Percentiles rank a stretch among this genome's conserved stretches.
These are phyloP conservation scores for Eumaeus atala DNA, from an alignment of 1,140 invertebrate genomes.

Conservation along the genomic window DNA sequence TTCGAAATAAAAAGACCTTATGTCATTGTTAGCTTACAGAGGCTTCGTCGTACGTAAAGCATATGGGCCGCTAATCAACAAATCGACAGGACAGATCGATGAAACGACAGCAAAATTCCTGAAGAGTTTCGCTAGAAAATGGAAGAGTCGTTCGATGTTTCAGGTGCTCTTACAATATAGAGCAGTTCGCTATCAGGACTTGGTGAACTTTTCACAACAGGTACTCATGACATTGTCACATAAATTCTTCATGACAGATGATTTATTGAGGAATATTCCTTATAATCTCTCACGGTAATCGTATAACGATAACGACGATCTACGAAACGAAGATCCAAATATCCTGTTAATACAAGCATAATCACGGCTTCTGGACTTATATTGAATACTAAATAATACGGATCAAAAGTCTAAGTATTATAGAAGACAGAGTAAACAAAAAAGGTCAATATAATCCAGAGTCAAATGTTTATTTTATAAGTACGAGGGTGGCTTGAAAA, in stretches of 20 bases:
- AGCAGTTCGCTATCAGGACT: conserved; percentile 84
- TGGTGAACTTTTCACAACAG: conserved; percentile 89
- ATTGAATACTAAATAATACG: too few species aligned
- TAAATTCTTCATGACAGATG: background rate
- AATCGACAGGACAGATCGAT: conserved; percentile 78
- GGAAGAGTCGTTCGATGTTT: conserved; percentile 86
- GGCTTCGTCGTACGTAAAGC: conserved; percentile 81
- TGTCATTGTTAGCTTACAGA: conserved; percentile 78
- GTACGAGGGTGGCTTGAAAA: too few species aligned
- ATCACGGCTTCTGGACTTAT: too few species aligned
- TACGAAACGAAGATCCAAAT: too few species aligned
- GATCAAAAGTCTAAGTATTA: too few species aligned
- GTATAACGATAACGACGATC: too few species aligned
- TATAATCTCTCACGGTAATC: too few species aligned
- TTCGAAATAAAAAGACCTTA: background rate
- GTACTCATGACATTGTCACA: conserved; percentile 54
- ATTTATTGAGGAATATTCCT: too few species aligned
- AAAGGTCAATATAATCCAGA: too few species aligned
- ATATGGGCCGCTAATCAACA: conserved; percentile 76
- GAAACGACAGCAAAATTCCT: conserved; percentile 82
- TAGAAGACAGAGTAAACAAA: too few species aligned
- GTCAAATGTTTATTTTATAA: too few species aligned
- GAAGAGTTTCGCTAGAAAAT: conserved; percentile 82
- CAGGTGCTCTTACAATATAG: conserved; percentile 88
- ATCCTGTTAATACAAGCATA: too few species aligned